Conservation (phyloP, 2,797 vertebrate genomes). For the Falco columbarius region DNA sequence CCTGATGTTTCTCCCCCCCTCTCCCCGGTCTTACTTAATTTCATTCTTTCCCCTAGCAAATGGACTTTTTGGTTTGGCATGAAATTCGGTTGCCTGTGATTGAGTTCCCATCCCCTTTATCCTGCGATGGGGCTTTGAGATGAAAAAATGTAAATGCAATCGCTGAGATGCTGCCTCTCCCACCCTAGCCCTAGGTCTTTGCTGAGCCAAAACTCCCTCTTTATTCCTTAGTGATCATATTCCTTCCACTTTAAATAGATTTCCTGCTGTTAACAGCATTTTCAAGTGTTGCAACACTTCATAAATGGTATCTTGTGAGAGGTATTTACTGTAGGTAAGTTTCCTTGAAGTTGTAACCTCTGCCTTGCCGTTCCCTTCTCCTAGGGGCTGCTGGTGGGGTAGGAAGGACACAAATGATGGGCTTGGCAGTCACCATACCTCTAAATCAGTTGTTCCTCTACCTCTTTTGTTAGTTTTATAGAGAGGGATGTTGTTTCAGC, state of each 20-base stretch:
- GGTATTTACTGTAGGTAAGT: not conserved
- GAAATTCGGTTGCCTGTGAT: not conserved
- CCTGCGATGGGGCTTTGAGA: not conserved
- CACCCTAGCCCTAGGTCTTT: not conserved
- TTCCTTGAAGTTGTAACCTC: not conserved
- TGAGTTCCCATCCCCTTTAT: not conserved
- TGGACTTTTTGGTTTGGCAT: not conserved
- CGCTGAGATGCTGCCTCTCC: not conserved
- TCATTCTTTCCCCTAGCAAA: not conserved
- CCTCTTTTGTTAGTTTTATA: not conserved
- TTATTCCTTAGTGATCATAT: conserved; percentile 4
- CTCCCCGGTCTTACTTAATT: not conserved
- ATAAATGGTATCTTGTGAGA: not conserved
- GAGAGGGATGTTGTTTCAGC: not conserved
- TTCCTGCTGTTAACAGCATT: not conserved
- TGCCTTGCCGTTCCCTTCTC: not conserved
- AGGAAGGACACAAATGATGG: not conserved
- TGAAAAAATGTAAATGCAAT: not conserved
- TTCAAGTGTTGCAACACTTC: not conserved
- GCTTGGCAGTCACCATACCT: not conserved
- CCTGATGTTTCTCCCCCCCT: not conserved
- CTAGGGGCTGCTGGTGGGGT: not conserved
- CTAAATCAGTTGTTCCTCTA: not conserved
- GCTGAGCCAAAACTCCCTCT: not conserved
- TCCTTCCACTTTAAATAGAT: not conserved